phyloP scores from a whole-genome alignment of 2,113 vertebrate genomes.

The Callocephalon fimbriatum region DNA sequence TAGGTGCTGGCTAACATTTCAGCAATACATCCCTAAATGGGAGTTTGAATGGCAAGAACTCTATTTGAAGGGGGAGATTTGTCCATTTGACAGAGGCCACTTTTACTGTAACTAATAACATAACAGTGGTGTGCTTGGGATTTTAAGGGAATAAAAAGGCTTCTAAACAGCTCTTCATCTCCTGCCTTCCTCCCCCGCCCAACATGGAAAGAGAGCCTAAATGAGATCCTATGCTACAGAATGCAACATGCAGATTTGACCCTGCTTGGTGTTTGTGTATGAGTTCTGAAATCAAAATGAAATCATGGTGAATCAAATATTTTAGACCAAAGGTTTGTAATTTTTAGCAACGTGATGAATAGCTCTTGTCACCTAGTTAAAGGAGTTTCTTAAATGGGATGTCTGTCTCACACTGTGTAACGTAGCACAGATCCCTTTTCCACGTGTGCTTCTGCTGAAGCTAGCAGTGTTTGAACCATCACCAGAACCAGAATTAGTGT shows the following conservation, averaged over 20 bases:
- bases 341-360: not conserved
- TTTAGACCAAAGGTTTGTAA: not conserved
- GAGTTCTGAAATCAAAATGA: not conserved
- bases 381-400: not conserved
- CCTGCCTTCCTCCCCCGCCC: accelerated
- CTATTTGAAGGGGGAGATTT: not conserved
- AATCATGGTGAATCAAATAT: not conserved
- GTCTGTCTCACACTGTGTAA: not conserved
- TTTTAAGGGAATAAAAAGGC: not conserved
- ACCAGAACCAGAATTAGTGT: not conserved
- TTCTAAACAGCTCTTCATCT: not conserved
- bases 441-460: not conserved
- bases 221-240: not conserved
- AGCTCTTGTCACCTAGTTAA: not conserved
- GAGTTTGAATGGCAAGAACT: not conserved
- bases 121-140: not conserved
- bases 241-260: not conserved
- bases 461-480: not conserved
- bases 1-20: not conserved
- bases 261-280: not conserved
- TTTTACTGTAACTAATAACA: not conserved
- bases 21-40: not conserved
- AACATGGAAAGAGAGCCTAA: not conserved
- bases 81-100: not conserved
- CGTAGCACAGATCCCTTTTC: not conserved